phyloP scores from a whole-genome alignment of 2,888 invertebrate genomes.

The Heterodera filipjevi region DNA sequence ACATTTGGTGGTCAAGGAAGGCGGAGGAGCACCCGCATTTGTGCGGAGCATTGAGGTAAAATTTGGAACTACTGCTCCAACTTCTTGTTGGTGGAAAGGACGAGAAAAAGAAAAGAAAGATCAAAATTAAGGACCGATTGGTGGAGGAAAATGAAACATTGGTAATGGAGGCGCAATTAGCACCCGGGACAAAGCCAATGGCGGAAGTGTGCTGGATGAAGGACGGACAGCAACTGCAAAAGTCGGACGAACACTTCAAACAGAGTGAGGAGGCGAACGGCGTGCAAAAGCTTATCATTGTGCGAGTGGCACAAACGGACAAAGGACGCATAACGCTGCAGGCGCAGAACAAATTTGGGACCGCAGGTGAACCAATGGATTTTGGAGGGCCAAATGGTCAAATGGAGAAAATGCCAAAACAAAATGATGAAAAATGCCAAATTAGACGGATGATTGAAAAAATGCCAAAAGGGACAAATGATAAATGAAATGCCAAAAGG shows the following conservation, averaged over 20 bases:
- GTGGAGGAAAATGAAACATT: slow-evolving; percentile 59
- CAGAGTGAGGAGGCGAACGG: slow-evolving; percentile 49
- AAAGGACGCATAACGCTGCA: slow-evolving; percentile 59
- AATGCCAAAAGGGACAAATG: too few species aligned
- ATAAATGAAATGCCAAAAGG: too few species aligned
- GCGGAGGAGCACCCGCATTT: slow-evolving; percentile 58
- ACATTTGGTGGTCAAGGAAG: slow-evolving; percentile 55
- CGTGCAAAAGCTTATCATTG: slow-evolving; percentile 63
- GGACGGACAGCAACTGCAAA: slow-evolving; percentile 70
- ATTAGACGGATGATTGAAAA: too few species aligned
- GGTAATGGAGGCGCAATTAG: slow-evolving; percentile 59
- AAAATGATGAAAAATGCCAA: too few species aligned
- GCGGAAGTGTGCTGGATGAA: slow-evolving; percentile 93
- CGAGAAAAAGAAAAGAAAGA: not conserved
- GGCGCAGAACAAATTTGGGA: slow-evolving; percentile 61
- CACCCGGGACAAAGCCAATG: slow-evolving; percentile 73
- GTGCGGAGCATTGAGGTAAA: slow-evolving; percentile 37
- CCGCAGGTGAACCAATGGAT: slow-evolving; percentile 37
- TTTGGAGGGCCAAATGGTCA: not conserved
- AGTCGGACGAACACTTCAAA: slow-evolving; percentile 48
- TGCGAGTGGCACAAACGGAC: slow-evolving; percentile 51
- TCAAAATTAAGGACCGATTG: slow-evolving; percentile 46
- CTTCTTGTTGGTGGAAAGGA: too few species aligned
- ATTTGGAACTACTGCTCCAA: not conserved
- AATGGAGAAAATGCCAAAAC: not conserved